These are phyloP conservation scores for Atractosteus spatula DNA, from an alignment of 2,113 vertebrate genomes.

Conservation along the genomic window DNA sequence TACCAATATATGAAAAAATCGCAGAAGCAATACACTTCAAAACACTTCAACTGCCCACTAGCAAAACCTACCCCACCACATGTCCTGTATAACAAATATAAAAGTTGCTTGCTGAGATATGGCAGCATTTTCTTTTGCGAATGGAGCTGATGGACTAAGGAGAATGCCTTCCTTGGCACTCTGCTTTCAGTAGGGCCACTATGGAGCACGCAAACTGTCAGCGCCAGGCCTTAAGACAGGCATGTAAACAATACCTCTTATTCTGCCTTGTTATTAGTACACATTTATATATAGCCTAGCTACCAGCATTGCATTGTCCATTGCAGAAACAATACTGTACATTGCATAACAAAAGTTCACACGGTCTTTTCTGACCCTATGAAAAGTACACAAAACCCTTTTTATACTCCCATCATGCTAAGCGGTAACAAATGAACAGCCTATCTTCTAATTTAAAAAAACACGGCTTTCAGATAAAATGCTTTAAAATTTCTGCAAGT, in stretches of 20 bases:
- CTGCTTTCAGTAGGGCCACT: conserved; percentile 24
- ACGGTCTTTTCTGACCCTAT: conserved; percentile 28
- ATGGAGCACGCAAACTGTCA: conserved; percentile 26
- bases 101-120: conserved; percentile 33
- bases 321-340: conserved; percentile 58
- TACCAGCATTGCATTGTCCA: conserved; percentile 52
- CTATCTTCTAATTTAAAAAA: conserved; percentile 22
- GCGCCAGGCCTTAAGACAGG: conserved; percentile 31
- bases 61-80: conserved; percentile 27
- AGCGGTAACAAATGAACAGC: conserved; percentile 26
- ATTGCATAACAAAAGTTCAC: conserved; percentile 45
- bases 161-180: conserved; percentile 25
- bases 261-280: conserved; percentile 21
- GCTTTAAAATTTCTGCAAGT: conserved; percentile 27
- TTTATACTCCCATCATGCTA: conserved; percentile 26
- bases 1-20: neutral
- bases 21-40: neutral
- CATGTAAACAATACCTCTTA: conserved; percentile 48
- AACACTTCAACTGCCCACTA: neutral
- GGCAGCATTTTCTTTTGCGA: conserved; percentile 27
- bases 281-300: conserved; percentile 17
- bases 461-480: conserved; percentile 4
- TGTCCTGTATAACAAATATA: conserved; percentile 40
- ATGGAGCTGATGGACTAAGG: conserved; percentile 28
- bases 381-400: conserved; percentile 25